Base-by-base conservation (phyloP, 2,888 invertebrate species). In the Mythimna lalbum region DNA sequence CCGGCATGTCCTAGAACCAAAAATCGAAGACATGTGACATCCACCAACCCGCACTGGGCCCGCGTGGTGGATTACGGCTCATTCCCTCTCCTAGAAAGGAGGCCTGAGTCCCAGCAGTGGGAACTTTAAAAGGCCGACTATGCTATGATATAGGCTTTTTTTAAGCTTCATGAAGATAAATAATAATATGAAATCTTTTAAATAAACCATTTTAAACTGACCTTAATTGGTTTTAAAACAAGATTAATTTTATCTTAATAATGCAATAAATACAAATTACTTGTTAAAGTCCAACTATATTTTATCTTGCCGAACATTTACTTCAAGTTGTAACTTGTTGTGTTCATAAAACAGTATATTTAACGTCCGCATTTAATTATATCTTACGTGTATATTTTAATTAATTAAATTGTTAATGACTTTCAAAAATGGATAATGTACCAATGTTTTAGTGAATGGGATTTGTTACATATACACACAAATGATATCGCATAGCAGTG, bases 241-340 rank as follows among this genome's bases (percentile, higher is more conserved):
- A 72, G 59, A 76, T 67, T 67, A 74, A 39, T 27, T 19, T 80
- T 81, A 84, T 86, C 81, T 82, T 81, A 76, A 84, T 73, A 69
- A 63, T 47, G 61, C 52, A 66, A 76, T 84, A 81, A 84, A 83
- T 76, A 83, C 76, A 74, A 85, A 85, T 84, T 71, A 78, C 60
- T 69, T 68, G 33, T 17, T 69, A 78, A 69, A 39, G 57, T 77
- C 33, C 21, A 49, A 63, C 69, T 53, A 63, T 73, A 78, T 63
- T 47, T 64, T 63, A 66, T 69, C 43, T 23, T 56, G 10, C 7
- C 49, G 2, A 67, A 49, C 62, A 56, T 73, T 79, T 64, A 73
- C 69, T 61, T 69, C 61, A 55, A 23, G 59, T 49, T 49, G 23
- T 27, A 50, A 73, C 52, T 66, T 59, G 52, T 21, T 53, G 63